A percentile compares a stretch with the other conserved stretches of the same genome.
phyloP scores from a whole-genome alignment of 2,113 vertebrate species.

The Colius striatus region DNA sequence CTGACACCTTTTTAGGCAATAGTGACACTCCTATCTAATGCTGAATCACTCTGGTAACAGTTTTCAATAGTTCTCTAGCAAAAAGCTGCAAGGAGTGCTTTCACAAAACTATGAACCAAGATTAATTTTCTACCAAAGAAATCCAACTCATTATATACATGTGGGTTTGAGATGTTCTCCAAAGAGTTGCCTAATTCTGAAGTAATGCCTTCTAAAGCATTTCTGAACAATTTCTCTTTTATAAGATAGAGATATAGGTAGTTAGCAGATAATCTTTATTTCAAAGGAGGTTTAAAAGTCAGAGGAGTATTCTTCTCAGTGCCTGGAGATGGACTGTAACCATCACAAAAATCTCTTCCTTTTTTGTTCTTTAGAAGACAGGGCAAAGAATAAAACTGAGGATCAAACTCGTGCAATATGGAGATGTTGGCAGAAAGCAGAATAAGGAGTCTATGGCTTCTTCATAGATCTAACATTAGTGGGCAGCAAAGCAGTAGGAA shows the following conservation, averaged over 20 bases:
- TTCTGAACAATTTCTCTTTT: constrained; percentile 25
- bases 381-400: neutral
- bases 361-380: neutral
- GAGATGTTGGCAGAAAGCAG: neutral
- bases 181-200: neutral
- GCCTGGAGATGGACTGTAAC: neutral
- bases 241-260: neutral
- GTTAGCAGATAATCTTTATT: neutral
- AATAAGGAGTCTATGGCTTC: neutral
- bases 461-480: neutral
- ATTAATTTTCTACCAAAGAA: neutral
- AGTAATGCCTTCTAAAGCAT: constrained; percentile 14
- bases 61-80: neutral
- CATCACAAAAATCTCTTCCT: neutral
- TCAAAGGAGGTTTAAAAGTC: neutral
- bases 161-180: neutral
- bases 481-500: neutral
- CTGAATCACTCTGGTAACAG: neutral
- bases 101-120: neutral
- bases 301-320: neutral
- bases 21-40: neutral
- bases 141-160: neutral
- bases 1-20: neutral
- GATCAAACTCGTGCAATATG: neutral
- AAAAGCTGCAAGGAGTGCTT: neutral